Evolutionary conservation across 2,888 invertebrate species (phyloP).

Genomic region (Papilio gigon): DNA sequence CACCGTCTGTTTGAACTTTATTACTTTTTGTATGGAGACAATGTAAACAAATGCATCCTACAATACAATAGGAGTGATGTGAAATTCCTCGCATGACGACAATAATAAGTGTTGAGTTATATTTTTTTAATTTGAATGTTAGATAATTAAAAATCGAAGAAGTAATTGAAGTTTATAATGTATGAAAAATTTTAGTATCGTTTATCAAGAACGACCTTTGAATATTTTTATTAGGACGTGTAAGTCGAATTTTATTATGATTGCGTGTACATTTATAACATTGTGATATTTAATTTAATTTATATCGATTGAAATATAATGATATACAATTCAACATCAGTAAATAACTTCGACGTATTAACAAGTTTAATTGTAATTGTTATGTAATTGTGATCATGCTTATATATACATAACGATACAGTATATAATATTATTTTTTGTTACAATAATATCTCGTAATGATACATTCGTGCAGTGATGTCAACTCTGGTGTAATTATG

Average conservation of each 20-base stretch:
- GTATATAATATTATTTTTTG: slow-evolving; percentile 5
- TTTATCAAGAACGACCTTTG: background rate
- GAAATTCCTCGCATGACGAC: slow-evolving; percentile 28
- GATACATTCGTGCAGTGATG: slow-evolving; percentile 12
- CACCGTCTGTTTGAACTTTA: slow-evolving; percentile 38
- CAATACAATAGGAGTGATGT: slow-evolving; percentile 30
- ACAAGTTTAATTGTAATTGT: background rate
- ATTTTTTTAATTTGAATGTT: background rate
- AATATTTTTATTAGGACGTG: background rate
- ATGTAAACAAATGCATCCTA: slow-evolving; percentile 30
- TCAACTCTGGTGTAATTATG: slow-evolving; percentile 19
- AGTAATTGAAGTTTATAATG: background rate
- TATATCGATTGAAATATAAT: background rate
- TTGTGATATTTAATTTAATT: too few relatives aligned
- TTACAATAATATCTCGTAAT: background rate
- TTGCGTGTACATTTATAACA: background rate
- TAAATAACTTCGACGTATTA: background rate
- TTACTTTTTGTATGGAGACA: slow-evolving; percentile 30
- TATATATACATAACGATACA: background rate
- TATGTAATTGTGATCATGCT: background rate
- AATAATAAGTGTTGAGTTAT: background rate
- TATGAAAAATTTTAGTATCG: background rate
- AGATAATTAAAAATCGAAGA: background rate
- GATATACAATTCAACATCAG: background rate
- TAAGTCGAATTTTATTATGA: slow-evolving; percentile 12